Evolutionary conservation across 92 coral and sea anemone genomes (phyloP), one percentile per base, ranked within the genome.

Genomic region (Siderastrea radians): DNA sequence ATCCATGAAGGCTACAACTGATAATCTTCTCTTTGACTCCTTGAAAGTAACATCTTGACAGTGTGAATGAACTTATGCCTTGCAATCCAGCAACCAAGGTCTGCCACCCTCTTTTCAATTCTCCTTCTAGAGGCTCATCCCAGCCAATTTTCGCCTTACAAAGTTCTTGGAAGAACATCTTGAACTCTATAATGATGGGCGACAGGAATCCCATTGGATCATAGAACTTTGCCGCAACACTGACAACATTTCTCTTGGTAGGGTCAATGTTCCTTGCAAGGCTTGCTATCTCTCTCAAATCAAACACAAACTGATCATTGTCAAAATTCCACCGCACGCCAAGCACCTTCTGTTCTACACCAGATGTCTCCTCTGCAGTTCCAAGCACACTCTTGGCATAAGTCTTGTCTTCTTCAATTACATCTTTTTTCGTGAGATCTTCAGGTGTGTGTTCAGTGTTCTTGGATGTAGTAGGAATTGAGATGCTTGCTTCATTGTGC

Each of bases 171-270:
- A 93, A 83, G 15, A 86, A 73, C 13, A 90, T 86, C 87, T 93
- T 93, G 72, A 90, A 82, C 80, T 70, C 57, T 38, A 79, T 58
- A 43, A 78, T 75, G 73, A 90, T 77, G 64, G 90, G 93, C 3
- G 88, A 78, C 61, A 90, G 54, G 49, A 90, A 66, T 64, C 93
- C 92, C 78, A 90, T 46, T 61, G 92, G 93, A 69, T 90, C 92
- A 70, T 82, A 93, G 57, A 93, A 73, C 57, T 86, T 84, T 14
- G 84, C 88, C 43, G 88, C 58, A 12, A 83, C 82, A n/a, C 93
- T 85, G 3, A 88, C 84, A 50, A 88, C 77, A 72, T 74, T 74
- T 59, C 78, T 90, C 72, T 68, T 68, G 72, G 49, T 68, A 38
- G 72, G 72, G 38, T 68, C 72, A 43, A 38, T 68, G 49, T 68